Evolutionary conservation across 2,797 vertebrate genomes (phyloP), one percentile per base, ranked within the genome.

Genomic region (Myoxocephalus aenaeus): DNA sequence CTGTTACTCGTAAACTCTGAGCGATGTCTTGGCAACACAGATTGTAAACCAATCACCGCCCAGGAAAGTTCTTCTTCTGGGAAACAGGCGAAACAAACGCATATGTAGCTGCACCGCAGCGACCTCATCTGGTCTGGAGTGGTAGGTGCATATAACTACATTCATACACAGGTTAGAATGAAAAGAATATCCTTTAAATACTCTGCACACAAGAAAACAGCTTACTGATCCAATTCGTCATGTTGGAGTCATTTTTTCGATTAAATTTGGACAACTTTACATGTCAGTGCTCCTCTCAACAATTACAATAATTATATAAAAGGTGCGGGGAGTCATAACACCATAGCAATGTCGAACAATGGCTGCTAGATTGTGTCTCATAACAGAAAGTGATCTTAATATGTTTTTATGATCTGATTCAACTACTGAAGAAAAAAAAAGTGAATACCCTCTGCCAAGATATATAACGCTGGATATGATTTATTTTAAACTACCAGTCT

Each of bases 11-110:
- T 88, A 82, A 90, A 89, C 71, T 75, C 44, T 82, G 40, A 0
- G 25, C 4, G 81, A 73, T 85, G 74, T 82, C 92, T 18, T 93
- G 85, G 91, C 81, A 95, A 95, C 92, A 46, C 4, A 29, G 34
- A 10, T 7, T 12, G 63, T 51, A 0, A 63, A 77, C 92, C 44
- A 90, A 93, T 91, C 90, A 86, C 32, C 54, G 20, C 20, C 14
- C 0, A 27, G 25, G 25, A 27, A 27, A 27, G 25, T 27, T 86
- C 75, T 86, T 77, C 7, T 54, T 87, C 81, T 67, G 40, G 1
- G 29, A 54, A 8, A 42, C 17, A 20, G 1, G 18, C 13, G 48
- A 12, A 29, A 46, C 4, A 59, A 13, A 61, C 1, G 7, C 0
- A 8, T 2, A 3, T 5, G 15, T 1, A 18, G 12, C 9, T 14